Percentiles rank a stretch among this genome's conserved stretches.
phyloP scores from a whole-genome alignment of 2,888 invertebrate genomes.

The Lobophora halterata region DNA sequence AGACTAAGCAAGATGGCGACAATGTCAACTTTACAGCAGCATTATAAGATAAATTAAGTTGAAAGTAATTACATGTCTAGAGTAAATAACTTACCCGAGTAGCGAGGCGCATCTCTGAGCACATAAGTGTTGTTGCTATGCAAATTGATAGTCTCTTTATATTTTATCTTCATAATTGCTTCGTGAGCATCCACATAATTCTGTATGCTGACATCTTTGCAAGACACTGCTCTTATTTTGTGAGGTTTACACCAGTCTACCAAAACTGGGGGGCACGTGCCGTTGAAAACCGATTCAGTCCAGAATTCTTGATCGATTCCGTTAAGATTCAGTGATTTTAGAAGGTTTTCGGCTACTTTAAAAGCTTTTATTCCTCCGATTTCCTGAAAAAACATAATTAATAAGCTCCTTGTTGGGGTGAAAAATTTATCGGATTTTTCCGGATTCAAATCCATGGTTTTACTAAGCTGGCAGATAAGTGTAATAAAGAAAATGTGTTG shows the following conservation, averaged over 20 bases:
- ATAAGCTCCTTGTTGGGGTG: too few species aligned
- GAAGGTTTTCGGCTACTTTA: conserved; percentile 68
- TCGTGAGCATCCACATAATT: conserved; percentile 80
- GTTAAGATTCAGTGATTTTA: conserved; percentile 67
- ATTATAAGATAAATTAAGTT: background rate
- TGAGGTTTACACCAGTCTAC: conserved; percentile 75
- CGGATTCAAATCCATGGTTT: too few species aligned
- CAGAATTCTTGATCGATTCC: conserved; percentile 67
- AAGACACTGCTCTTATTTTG: conserved; percentile 69
- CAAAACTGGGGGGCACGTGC: conserved; percentile 66
- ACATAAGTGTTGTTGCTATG: conserved; percentile 74
- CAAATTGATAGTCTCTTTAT: conserved; percentile 65
- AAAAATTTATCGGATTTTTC: too few species aligned
- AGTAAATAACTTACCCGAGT: conserved; percentile 58
- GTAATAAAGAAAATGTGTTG: background rate
- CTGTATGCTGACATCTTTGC: conserved; percentile 73
- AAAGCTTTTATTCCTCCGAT: conserved; percentile 71
- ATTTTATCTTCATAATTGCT: conserved; percentile 68
- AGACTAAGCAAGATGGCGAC: too few species aligned
- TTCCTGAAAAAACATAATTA: conserved; percentile 48
- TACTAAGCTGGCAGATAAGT: too few species aligned
- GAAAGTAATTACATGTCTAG: background rate
- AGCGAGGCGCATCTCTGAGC: conserved; percentile 68
- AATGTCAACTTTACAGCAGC: too few species aligned
- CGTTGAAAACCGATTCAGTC: conserved; percentile 70